A percentile compares a stretch with the other conserved stretches of the same genome.
Evolutionary conservation across 2,888 invertebrate genomes (phyloP).

Genomic region (Aporophyla nigra): DNA sequence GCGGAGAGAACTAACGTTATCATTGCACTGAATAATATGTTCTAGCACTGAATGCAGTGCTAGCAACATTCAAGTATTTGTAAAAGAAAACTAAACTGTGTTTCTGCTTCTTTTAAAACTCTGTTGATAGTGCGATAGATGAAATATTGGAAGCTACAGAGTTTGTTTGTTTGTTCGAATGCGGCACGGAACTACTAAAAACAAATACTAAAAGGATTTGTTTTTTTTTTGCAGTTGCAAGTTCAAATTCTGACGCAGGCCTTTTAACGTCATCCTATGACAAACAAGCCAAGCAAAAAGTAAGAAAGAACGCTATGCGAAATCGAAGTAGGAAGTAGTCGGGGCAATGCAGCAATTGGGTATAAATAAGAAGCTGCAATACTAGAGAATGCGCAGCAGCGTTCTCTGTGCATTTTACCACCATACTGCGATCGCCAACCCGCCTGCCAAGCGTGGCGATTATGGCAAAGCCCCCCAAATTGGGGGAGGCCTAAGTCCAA

Average conservation of each 20-base stretch:
- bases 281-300: background rate
- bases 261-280: background rate
- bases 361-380: too few relatives aligned
- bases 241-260: background rate
- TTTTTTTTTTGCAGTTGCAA: too few relatives aligned
- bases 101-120: conserved; percentile 1
- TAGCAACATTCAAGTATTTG: background rate
- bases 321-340: too few relatives aligned
- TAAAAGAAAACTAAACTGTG: background rate
- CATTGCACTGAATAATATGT: conserved; percentile 24
- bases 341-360: too few relatives aligned
- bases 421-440: too few relatives aligned
- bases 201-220: too few relatives aligned
- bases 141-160: background rate
- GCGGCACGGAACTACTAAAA: too few relatives aligned
- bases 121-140: background rate
- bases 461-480: too few relatives aligned
- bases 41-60: background rate
- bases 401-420: too few relatives aligned
- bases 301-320: background rate
- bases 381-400: too few relatives aligned
- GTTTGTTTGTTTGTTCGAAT: background rate
- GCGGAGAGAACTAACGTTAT: conserved; percentile 41
- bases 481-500: too few relatives aligned
- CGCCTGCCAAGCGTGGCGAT: too few relatives aligned